These are phyloP conservation scores for Heliconius congener DNA, from an alignment of 1,140 invertebrate species.

Conservation along the genomic window DNA sequence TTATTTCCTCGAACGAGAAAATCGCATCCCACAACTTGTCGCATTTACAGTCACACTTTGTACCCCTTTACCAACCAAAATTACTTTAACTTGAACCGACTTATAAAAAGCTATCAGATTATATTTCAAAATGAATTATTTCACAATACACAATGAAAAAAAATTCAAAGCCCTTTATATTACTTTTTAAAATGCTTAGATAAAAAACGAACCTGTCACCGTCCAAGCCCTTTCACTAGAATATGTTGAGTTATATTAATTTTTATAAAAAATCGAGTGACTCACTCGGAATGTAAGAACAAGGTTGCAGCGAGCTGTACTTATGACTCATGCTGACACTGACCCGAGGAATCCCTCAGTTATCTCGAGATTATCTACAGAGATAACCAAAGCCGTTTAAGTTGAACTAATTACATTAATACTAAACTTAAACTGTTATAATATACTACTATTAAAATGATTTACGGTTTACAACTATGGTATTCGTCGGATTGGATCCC, in stretches of 20 bases:
- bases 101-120: not conserved
- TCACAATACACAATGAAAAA: not conserved
- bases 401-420: constrained; percentile 1
- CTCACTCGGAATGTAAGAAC: constrained; percentile 42
- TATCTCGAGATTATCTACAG: constrained; percentile 30
- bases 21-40: too few species aligned
- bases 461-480: not conserved
- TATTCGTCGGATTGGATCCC: too few species aligned
- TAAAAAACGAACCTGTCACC: not conserved
- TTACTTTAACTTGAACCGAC: not conserved
- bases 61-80: not conserved
- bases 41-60: too few species aligned
- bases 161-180: not conserved
- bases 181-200: not conserved
- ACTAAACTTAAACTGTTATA: not conserved
- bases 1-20: too few species aligned
- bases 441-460: not conserved
- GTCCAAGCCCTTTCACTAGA: constrained; percentile 22
- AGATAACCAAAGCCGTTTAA: constrained; percentile 8
- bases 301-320: constrained; percentile 40
- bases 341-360: constrained; percentile 44
- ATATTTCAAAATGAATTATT: not conserved
- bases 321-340: constrained; percentile 48
- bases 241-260: constrained; percentile 33
- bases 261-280: constrained; percentile 46